Evolutionary conservation across 2,797 vertebrate species (phyloP).

Genomic region (Typhlichthys eigenmanni): DNA sequence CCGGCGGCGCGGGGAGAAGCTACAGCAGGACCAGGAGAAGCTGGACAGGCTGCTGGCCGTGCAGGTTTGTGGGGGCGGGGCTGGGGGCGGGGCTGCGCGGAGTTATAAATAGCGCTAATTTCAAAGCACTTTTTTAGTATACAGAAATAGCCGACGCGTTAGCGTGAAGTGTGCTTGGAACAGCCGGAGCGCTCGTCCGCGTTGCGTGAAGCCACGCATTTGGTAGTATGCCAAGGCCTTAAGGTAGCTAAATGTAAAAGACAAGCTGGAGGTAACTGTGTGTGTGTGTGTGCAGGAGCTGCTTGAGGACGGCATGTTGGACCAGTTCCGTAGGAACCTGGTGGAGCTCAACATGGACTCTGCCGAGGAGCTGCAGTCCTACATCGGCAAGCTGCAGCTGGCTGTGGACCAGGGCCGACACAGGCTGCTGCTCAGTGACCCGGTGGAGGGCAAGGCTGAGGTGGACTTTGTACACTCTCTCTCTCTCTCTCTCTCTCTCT

Average conservation of each 20-base stretch:
- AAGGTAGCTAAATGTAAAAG: too few relatives aligned
- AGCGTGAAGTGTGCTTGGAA: too few relatives aligned
- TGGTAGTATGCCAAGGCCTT: too few relatives aligned
- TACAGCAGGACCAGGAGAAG: constrained; percentile 92
- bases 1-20: constrained; percentile 89
- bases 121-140: too few relatives aligned
- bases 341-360: constrained; percentile 98
- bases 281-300: constrained; percentile 79
- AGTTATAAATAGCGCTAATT: too few relatives aligned
- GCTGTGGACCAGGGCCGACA: constrained; percentile 88
- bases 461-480: constrained; percentile 52
- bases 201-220: too few relatives aligned
- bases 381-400: constrained; percentile 89
- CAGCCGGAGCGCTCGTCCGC: too few relatives aligned
- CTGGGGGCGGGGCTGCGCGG: too few relatives aligned
- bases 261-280: too few relatives aligned
- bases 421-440: constrained; percentile 83
- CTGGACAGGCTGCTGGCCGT: constrained; percentile 86
- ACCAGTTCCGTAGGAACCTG: constrained; percentile 92
- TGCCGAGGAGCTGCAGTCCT: constrained; percentile 93
- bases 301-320: constrained; percentile 89
- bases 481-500: too few relatives aligned
- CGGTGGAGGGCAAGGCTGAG: constrained; percentile 84
- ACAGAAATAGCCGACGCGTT: too few relatives aligned
- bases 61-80: constrained; percentile 70